Conservation (phyloP, 2,113 vertebrate genomes). For the human region DNA sequence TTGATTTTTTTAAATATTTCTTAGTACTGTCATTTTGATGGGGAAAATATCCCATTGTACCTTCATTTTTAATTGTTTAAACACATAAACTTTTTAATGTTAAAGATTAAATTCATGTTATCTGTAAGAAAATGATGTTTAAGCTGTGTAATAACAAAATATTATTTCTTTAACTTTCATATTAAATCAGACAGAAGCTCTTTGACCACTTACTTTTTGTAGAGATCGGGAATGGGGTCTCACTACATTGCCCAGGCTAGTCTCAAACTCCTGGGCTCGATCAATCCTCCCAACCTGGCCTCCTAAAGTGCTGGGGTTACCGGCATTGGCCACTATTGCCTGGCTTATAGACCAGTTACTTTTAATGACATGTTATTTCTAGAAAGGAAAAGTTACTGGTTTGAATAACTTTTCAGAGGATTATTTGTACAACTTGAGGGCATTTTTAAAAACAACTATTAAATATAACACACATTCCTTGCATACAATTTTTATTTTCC, state of each 20-base stretch:
- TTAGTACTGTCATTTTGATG: background rate
- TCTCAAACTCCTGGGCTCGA: too few relatives aligned
- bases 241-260: too few relatives aligned
- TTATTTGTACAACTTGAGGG: background rate
- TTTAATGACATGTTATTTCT: background rate
- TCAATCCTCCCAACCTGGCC: too few relatives aligned
- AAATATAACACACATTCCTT: background rate
- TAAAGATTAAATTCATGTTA: background rate
- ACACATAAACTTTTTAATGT: background rate
- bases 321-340: too few relatives aligned
- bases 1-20: background rate
- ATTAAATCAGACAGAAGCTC: background rate
- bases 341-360: background rate
- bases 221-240: too few relatives aligned
- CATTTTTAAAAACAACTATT: background rate
- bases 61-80: constrained; percentile 4
- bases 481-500: background rate
- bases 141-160: background rate
- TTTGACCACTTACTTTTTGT: background rate
- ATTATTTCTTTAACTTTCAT: background rate
- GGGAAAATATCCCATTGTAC: background rate
- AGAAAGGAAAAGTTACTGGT: background rate
- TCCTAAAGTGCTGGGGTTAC: too few relatives aligned
- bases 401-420: background rate
- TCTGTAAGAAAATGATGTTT: background rate